Percentiles rank a stretch among this genome's conserved stretches.
Conservation (phyloP, 2,113 vertebrate species). For the Ondatra zibethicus region DNA sequence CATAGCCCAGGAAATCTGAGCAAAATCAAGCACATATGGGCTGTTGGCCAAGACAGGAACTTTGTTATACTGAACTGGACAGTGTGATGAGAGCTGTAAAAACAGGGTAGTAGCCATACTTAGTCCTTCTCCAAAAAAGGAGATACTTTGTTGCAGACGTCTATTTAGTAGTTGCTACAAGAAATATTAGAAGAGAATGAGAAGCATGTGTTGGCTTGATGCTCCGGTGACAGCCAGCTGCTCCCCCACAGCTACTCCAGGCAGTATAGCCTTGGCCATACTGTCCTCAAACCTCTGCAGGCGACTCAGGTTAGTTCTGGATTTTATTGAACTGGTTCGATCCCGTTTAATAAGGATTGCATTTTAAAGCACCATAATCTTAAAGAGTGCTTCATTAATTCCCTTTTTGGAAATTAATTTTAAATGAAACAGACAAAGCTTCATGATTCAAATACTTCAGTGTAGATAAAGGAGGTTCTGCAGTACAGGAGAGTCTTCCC, state of each 20-base stretch:
- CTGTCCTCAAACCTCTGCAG: background rate
- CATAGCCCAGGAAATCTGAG: background rate
- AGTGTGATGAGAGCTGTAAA: slow-evolving; percentile 33
- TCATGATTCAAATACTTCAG: slow-evolving; percentile 1
- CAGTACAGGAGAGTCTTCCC: background rate
- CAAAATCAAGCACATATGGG: background rate
- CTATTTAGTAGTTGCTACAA: slow-evolving; percentile 28
- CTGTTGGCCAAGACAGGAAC: background rate
- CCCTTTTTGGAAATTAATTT: background rate
- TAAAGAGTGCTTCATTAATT: background rate
- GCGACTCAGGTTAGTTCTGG: background rate
- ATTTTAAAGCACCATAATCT: background rate
- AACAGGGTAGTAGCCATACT: slow-evolving; percentile 12
- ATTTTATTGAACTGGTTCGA: background rate
- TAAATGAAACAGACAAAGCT: background rate
- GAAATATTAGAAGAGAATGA: background rate
- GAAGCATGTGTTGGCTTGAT: background rate
- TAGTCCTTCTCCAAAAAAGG: slow-evolving; percentile 68
- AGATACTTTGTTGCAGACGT: slow-evolving; percentile 48
- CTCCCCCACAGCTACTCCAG: rapidly evolving
- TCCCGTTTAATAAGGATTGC: slow-evolving; percentile 1
- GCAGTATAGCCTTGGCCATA: rapidly evolving
- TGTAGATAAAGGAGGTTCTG: background rate
- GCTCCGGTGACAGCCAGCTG: background rate
- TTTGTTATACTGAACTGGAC: slow-evolving; percentile 26